Evolutionary conservation across 2,797 vertebrate species (phyloP).

Genomic region (Coreius guichenoti): DNA sequence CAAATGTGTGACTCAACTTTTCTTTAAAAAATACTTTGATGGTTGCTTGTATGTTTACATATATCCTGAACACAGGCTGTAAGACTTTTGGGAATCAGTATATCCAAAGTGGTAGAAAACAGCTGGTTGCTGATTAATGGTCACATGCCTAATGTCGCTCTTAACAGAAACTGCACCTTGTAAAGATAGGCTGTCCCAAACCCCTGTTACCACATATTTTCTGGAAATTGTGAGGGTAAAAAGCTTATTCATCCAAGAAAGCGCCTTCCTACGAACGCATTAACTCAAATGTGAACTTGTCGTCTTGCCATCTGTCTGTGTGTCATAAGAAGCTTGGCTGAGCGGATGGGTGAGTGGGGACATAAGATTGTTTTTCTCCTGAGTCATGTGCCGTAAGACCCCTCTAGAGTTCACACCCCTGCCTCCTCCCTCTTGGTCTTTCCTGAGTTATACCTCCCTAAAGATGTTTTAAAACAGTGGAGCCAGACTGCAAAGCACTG

Average conservation of each 20-base stretch:
- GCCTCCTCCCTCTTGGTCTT: constrained; percentile 12
- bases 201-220: constrained; percentile 55
- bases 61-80: constrained; percentile 6
- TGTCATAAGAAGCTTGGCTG: constrained; percentile 67
- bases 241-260: constrained; percentile 68
- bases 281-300: constrained; percentile 27
- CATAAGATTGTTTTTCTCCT: constrained; percentile 61
- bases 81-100: not conserved
- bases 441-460: constrained; percentile 24
- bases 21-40: not conserved
- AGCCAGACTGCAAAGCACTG: not conserved
- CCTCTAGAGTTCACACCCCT: constrained; percentile 11
- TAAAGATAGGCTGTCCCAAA: constrained; percentile 48
- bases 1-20: not conserved
- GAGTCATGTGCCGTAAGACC: constrained; percentile 64
- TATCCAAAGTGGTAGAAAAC: constrained; percentile 38
- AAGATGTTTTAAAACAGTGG: not conserved
- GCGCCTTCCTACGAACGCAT: constrained; percentile 60
- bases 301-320: constrained; percentile 62
- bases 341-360: constrained; percentile 56
- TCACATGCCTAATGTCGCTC: constrained; percentile 42
- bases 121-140: constrained; percentile 31
- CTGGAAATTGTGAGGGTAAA: constrained; percentile 37
- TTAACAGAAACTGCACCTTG: constrained; percentile 70
- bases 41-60: not conserved